Evolutionary conservation across 1,140 invertebrate species (phyloP).

Genomic region (Aphidius gifuensis): DNA sequence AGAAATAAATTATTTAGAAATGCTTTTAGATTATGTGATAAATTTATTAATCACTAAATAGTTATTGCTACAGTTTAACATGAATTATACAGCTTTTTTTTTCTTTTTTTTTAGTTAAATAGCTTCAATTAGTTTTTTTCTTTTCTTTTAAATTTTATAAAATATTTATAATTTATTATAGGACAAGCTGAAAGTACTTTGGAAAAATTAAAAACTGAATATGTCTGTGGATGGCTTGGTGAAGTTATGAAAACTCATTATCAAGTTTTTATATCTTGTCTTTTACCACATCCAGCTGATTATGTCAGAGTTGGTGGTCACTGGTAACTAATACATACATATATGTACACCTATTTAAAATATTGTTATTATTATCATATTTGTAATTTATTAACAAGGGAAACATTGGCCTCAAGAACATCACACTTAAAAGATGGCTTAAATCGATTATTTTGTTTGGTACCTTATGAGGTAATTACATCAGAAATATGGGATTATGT

Average conservation of each 20-base stretch:
- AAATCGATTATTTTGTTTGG: conserved; percentile 88
- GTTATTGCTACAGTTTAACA: background rate
- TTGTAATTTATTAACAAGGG: conserved; percentile 45
- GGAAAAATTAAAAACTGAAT: conserved; percentile 89
- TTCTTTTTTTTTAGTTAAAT: background rate
- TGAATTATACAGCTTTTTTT: background rate
- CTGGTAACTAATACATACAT: conserved; percentile 73
- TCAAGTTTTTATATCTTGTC: conserved; percentile 80
- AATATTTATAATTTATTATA: conserved; percentile 41
- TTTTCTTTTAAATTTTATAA: background rate
- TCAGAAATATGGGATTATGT: conserved; percentile 95
- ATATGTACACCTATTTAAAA: background rate
- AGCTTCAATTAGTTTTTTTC: conserved; percentile 4
- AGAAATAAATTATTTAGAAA: no score
- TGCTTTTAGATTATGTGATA: background rate
- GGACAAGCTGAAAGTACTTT: conserved; percentile 81
- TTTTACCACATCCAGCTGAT: conserved; percentile 83
- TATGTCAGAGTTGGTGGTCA: conserved; percentile 90
- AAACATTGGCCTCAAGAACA: conserved; percentile 82
- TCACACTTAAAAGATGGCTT: conserved; percentile 94
- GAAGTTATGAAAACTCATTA: conserved; percentile 82
- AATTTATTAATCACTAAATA: background rate
- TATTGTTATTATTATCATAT: conserved; percentile 18
- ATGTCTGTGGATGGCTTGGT: conserved; percentile 89
- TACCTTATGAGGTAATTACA: conserved; percentile 96